A percentile compares a stretch with the other conserved stretches of the same genome.
phyloP scores from a whole-genome alignment of 2,113 vertebrate genomes.

The Syngnathus floridae region DNA sequence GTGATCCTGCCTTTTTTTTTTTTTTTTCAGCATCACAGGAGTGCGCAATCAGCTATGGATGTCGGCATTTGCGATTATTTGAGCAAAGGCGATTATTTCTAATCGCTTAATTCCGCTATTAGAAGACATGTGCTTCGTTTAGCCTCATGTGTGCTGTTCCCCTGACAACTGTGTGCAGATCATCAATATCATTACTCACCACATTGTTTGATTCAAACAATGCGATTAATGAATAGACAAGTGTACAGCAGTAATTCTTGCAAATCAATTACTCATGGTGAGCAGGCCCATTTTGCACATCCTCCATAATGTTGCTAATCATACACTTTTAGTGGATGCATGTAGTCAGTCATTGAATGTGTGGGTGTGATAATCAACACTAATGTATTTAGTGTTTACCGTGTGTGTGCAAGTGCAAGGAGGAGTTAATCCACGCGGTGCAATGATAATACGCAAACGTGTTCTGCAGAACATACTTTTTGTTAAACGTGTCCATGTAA shows the following conservation, averaged over 20 bases:
- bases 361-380: slow-evolving; percentile 55
- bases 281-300: slow-evolving; percentile 50
- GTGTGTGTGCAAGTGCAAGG: slow-evolving; percentile 10
- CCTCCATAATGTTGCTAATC: slow-evolving; percentile 50
- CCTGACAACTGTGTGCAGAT: slow-evolving; percentile 58
- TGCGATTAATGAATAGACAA: slow-evolving; percentile 65
- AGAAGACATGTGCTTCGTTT: slow-evolving; percentile 62
- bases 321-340: slow-evolving; percentile 49
- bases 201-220: slow-evolving; percentile 61
- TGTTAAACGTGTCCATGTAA: slow-evolving; percentile 43
- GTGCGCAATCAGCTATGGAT: slow-evolving; percentile 50
- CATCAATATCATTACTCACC: slow-evolving; percentile 65
- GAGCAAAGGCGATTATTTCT: slow-evolving; percentile 69
- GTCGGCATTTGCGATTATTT: slow-evolving; percentile 59
- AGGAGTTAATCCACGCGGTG: slow-evolving; percentile 14
- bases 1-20: slow-evolving; percentile 35
- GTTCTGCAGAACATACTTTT: slow-evolving; percentile 23
- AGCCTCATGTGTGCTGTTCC: slow-evolving; percentile 58
- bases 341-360: slow-evolving; percentile 39
- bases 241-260: slow-evolving; percentile 57
- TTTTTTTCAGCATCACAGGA: slow-evolving; percentile 40
- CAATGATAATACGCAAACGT: slow-evolving; percentile 14
- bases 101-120: slow-evolving; percentile 69
- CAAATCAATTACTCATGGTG: slow-evolving; percentile 65
- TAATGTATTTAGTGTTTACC: slow-evolving; percentile 46